Percentiles rank a stretch among this genome's conserved stretches.
phyloP scores from a whole-genome alignment of 2,888 invertebrate species.

The Barypeithes pellucidus region DNA sequence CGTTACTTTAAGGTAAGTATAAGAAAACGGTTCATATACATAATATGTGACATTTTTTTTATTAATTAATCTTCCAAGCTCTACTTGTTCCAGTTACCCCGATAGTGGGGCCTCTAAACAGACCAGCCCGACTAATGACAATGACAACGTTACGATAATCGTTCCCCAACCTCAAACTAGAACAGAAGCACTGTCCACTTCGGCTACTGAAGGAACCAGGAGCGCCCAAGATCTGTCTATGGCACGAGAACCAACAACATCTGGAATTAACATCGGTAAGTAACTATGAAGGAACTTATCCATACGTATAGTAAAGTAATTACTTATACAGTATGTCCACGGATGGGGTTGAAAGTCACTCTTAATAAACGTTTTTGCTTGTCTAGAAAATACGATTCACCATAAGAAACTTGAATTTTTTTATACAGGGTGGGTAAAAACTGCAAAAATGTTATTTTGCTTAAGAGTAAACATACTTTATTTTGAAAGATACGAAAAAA shows the following conservation, averaged over 20 bases:
- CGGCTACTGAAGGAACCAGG: constrained; percentile 20
- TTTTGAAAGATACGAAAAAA: too few relatives aligned
- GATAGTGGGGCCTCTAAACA: constrained; percentile 70
- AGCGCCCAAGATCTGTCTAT: constrained; percentile 42
- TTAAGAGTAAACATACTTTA: too few relatives aligned
- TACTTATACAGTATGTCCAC: too few relatives aligned
- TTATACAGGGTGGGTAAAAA: too few relatives aligned
- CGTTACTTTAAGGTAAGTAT: constrained; percentile 83
- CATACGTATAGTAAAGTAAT: too few relatives aligned
- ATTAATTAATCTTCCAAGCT: constrained; percentile 42
- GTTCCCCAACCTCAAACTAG: constrained; percentile 43
- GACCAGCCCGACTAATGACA: constrained; percentile 72
- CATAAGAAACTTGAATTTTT: too few relatives aligned
- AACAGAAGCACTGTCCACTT: constrained; percentile 6
- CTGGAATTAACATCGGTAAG: constrained; percentile 40
- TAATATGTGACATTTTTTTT: too few relatives aligned
- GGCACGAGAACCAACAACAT: constrained; percentile 59
- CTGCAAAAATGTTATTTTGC: too few relatives aligned
- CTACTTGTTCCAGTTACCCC: constrained; percentile 67
- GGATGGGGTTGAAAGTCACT: too few relatives aligned
- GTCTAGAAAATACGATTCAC: too few relatives aligned
- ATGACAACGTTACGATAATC: constrained; percentile 62
- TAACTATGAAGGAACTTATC: background rate
- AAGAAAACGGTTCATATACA: background rate
- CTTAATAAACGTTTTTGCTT: too few relatives aligned